These are phyloP conservation scores for Phalacrocorax aristotelis DNA, from an alignment of 2,113 vertebrate genomes.

Conservation along the genomic window DNA sequence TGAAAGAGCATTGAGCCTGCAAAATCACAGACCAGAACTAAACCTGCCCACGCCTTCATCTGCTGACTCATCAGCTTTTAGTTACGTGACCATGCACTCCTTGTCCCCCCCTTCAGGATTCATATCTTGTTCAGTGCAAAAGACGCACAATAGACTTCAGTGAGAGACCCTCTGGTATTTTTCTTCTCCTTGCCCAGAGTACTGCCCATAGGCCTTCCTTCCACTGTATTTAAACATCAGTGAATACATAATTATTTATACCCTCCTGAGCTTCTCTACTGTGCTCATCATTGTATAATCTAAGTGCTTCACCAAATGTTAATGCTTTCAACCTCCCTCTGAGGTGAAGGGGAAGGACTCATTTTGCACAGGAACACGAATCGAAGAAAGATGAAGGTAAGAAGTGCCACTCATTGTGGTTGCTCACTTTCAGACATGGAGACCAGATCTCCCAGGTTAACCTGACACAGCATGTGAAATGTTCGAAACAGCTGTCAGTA, in stretches of 20 bases:
- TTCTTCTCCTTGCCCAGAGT: neutral
- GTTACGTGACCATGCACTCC: neutral
- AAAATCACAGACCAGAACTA: neutral
- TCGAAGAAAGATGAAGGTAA: neutral
- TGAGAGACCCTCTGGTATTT: neutral
- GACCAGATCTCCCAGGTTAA: neutral
- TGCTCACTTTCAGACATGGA: neutral
- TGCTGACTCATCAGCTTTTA: neutral
- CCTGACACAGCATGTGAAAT: neutral
- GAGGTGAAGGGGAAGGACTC: neutral
- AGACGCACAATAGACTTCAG: neutral
- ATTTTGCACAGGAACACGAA: neutral
- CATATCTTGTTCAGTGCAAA: neutral
- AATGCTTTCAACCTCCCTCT: neutral
- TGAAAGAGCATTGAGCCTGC: neutral
- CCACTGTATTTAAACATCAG: neutral
- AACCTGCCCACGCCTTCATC: neutral
- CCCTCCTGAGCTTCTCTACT: neutral
- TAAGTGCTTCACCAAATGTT: slow-evolving; percentile 7
- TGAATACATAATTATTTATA: neutral
- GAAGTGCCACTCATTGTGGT: neutral
- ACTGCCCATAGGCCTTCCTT: neutral
- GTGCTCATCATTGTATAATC: neutral
- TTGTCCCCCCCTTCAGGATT: neutral
- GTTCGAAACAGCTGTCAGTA: neutral